Conservation (phyloP, 2,888 invertebrate genomes). For the Geophilus truncorum region DNA sequence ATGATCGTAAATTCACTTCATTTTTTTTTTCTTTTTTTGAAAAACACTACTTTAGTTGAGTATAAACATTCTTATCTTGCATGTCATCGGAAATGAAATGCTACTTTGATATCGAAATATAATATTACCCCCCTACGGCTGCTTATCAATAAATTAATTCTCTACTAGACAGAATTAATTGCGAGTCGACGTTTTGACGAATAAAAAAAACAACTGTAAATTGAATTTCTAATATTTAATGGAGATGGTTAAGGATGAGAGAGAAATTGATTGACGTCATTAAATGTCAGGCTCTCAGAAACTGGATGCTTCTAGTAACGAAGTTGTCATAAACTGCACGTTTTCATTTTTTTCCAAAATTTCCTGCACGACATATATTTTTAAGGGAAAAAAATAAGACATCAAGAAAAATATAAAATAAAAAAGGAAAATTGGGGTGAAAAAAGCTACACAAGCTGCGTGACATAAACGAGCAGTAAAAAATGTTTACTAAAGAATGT, state of each 20-base stretch:
- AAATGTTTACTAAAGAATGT: not conserved
- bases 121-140: not conserved
- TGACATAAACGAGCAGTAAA: not conserved
- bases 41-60: not conserved
- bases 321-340: constrained; percentile 12
- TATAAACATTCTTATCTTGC: not conserved
- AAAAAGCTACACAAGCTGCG: not conserved
- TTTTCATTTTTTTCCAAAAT: not conserved
- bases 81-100: not conserved
- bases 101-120: not conserved
- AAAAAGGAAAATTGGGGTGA: too few species aligned
- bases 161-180: not conserved
- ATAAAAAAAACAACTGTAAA: not conserved
- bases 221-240: not conserved
- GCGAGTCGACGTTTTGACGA: not conserved
- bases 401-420: not conserved
- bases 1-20: not conserved
- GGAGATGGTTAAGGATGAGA: not conserved
- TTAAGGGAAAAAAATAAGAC: not conserved
- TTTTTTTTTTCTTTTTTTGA: not conserved
- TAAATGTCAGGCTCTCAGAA: not conserved
- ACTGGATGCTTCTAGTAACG: not conserved
- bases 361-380: not conserved
- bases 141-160: constrained; percentile 23
- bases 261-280: not conserved